Evolutionary conservation across 2,888 invertebrate species (phyloP).

Genomic region (Phyllotreta cruciferae): DNA sequence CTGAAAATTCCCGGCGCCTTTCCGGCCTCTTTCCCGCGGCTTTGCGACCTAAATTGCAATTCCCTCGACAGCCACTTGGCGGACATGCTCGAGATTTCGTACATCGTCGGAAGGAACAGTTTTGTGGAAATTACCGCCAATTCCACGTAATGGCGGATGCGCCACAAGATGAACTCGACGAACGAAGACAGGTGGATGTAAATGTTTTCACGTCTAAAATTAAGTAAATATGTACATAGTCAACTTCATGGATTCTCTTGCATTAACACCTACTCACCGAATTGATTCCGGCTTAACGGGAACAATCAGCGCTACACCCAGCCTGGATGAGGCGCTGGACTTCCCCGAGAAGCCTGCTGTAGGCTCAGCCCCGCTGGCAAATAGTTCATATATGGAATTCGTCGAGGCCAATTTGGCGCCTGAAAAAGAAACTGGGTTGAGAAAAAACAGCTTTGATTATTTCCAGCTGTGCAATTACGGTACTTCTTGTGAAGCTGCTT

Average conservation of each 20-base stretch:
- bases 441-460: not conserved
- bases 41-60: conserved; percentile 17
- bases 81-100: conserved; percentile 62
- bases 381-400: too few species aligned
- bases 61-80: conserved; percentile 42
- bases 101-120: conserved; percentile 63
- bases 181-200: conserved; percentile 83
- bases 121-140: conserved; percentile 67
- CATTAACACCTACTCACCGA: not conserved
- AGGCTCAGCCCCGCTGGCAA: too few species aligned
- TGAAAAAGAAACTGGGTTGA: conserved; percentile 8
- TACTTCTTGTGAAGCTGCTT: conserved; percentile 23
- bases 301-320: too few species aligned
- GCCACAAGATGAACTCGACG: conserved; percentile 75
- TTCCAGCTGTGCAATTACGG: conserved; percentile 8
- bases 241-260: not conserved
- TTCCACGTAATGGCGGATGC: conserved; percentile 72
- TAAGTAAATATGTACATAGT: not conserved
- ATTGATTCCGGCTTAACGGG: not conserved
- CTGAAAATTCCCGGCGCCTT: conserved; percentile 11
- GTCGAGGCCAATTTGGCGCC: not conserved
- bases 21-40: not conserved
- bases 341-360: too few species aligned
- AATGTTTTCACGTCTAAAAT: conserved; percentile 59
- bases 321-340: not conserved